Percentiles rank a stretch among this genome's conserved stretches.
These are phyloP conservation scores for Mylabris phalerata DNA, from an alignment of 1,140 invertebrate genomes.

Conservation along the genomic window DNA sequence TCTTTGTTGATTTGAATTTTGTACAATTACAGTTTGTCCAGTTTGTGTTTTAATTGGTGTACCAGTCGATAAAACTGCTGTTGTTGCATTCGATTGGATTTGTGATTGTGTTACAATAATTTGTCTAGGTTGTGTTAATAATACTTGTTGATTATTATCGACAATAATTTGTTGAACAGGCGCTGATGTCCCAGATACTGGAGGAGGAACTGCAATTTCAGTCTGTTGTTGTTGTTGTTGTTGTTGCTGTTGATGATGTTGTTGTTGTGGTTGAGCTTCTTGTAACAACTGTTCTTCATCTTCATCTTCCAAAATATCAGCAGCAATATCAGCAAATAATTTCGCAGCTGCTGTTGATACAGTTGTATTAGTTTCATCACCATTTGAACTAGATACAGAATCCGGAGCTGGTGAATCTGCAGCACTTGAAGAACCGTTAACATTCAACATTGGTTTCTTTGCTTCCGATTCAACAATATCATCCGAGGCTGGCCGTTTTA, in stretches of 20 bases:
- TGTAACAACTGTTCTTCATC: conserved; percentile 50
- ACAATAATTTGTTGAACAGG: conserved; percentile 33
- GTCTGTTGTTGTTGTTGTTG: conserved; percentile 4
- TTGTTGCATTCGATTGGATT: conserved; percentile 24
- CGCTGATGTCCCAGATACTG: background rate
- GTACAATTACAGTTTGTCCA: conserved; percentile 43
- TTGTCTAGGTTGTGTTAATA: conserved; percentile 35
- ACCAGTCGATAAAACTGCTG: conserved; percentile 24
- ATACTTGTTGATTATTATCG: conserved; percentile 35
- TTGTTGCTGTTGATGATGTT: conserved; percentile 4
- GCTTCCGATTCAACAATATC: conserved; percentile 42
- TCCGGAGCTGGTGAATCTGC: conserved; percentile 44
- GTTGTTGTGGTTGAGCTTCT: conserved; percentile 29
- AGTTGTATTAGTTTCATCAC: conserved; percentile 46
- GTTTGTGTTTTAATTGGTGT: conserved; percentile 30
- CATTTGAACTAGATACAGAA: conserved; percentile 44
- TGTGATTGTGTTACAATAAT: conserved; percentile 41
- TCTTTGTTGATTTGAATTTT: conserved; percentile 42
- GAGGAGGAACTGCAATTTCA: conserved; percentile 17
- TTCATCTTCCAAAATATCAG: conserved; percentile 63
- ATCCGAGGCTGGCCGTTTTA: conserved; percentile 43
- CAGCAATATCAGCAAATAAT: conserved; percentile 61
- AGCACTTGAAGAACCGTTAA: conserved; percentile 45
- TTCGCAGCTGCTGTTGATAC: conserved; percentile 66
- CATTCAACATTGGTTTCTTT: conserved; percentile 45